phyloP scores from a whole-genome alignment of 2,888 invertebrate genomes.

The Lasioglossum villosulum region DNA sequence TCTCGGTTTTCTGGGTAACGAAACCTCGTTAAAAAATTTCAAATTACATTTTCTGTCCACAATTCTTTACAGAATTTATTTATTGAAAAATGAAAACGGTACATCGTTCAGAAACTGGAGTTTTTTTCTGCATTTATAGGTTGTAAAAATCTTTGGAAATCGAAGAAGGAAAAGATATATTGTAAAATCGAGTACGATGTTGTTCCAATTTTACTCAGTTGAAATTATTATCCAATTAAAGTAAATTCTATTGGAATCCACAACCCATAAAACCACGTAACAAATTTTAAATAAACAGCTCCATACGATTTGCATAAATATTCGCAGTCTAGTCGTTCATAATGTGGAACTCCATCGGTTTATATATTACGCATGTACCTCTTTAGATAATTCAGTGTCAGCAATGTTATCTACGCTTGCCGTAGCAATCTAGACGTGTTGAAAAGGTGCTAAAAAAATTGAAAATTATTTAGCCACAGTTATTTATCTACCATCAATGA shows the following conservation, averaged over 20 bases:
- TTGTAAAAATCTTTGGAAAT: neutral
- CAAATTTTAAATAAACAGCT: neutral
- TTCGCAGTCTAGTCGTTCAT: neutral
- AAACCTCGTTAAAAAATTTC: neutral
- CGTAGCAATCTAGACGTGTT: neutral
- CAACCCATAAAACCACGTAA: neutral
- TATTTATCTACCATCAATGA: too few species aligned
- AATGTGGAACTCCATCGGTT: neutral
- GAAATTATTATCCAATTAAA: too few species aligned
- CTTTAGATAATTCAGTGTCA: neutral
- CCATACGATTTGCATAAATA: neutral
- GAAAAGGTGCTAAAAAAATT: too few species aligned
- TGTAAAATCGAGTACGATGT: too few species aligned
- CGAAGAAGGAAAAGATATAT: neutral
- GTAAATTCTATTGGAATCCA: too few species aligned
- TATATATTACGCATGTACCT: neutral
- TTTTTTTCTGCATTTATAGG: neutral
- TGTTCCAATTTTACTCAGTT: too few species aligned
- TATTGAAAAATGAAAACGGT: neutral
- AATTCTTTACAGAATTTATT: neutral
- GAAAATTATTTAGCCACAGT: too few species aligned
- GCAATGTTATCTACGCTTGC: neutral
- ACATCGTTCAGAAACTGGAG: neutral
- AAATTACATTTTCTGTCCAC: neutral
- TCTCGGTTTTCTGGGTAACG: neutral